A percentile compares a stretch with the other conserved stretches of the same genome.
These are phyloP conservation scores for Anarsia innoxiella DNA, from an alignment of 2,888 invertebrate genomes.

Conservation along the genomic window DNA sequence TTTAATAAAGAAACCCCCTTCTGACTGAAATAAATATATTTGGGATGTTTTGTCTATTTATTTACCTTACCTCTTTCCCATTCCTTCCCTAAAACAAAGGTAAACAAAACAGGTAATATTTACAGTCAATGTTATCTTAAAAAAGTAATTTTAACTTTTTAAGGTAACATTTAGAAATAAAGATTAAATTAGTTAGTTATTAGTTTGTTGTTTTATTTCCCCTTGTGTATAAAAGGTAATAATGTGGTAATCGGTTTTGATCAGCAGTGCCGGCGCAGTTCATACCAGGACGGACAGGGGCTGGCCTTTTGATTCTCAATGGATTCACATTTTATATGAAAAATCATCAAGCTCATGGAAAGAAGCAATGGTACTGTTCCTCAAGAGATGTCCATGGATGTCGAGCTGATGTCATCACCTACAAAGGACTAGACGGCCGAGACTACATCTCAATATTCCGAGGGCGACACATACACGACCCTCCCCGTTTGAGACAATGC, in stretches of 20 bases:
- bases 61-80: constrained; percentile 37
- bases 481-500: constrained; percentile 59
- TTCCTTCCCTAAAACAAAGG: constrained; percentile 20
- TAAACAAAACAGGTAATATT: constrained; percentile 11
- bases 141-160: constrained; percentile 14
- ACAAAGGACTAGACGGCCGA: constrained; percentile 55
- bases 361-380: constrained; percentile 69
- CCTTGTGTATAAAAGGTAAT: constrained; percentile 7
- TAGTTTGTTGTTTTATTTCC: constrained; percentile 20
- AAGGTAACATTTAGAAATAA: constrained; percentile 23
- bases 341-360: constrained; percentile 66
- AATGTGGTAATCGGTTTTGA: constrained; percentile 23
- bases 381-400: constrained; percentile 65
- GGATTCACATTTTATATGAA: constrained; percentile 70
- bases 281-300: constrained; percentile 63
- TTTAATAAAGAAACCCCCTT: constrained; percentile 16
- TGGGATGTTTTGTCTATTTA: constrained; percentile 35
- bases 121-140: constrained; percentile 25
- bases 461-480: constrained; percentile 59
- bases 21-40: constrained; percentile 34
- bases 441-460: constrained; percentile 68
- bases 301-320: constrained; percentile 58
- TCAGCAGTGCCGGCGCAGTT: constrained; percentile 66
- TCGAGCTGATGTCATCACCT: constrained; percentile 64
- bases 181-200: constrained; percentile 14